Evolutionary conservation across 2,113 vertebrate genomes (phyloP), one percentile per base, ranked within the genome.

Genomic region (Carassius gibelio): DNA sequence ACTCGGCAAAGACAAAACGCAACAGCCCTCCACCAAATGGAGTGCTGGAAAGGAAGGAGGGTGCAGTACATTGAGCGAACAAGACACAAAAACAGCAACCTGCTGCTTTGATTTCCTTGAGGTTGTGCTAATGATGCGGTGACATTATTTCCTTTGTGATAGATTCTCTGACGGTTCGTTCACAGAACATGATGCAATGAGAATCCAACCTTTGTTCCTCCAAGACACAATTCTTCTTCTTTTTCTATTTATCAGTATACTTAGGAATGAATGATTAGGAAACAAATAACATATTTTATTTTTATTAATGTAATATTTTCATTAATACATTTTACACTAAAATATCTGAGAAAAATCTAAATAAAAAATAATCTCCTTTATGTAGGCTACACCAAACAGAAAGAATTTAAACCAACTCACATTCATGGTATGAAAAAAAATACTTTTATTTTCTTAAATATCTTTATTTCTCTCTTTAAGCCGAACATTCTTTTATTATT

Each of bases 121-220:
- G 82, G 79, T 69, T 52, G 45, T 26, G 45, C 48, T 69, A 81
- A 81, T 69, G 83, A 84, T 84, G 74, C 81, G 75, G 81, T 84
- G 85, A 38, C 69, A 89, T 90, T 84, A 83, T 91, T 75, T 89
- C 85, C 74, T 75, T 61, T 80, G 61, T 86, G 72, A 83, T 84
- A 87, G 81, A 26, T 81, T 68, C 36, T 52, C 62, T 5, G 8
- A 26, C 19, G 4, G 42, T 45, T 57, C 8, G 11, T 36, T 77
- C 55, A 45, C 50, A 9, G n/a, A 69, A 66, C n/a, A 71, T 57
- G 45, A 83, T 45, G 38, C 64, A 83, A 50, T 66, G 26, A 66
- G 68, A 50, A 50, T 68, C 23, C 45, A 23, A 23, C n/a, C 4
- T 38, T 45, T 64, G n/a, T 64, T 45, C 7, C 76, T 61, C 13